phyloP scores from a whole-genome alignment of 2,888 invertebrate genomes.

The Tholera decimalis region DNA sequence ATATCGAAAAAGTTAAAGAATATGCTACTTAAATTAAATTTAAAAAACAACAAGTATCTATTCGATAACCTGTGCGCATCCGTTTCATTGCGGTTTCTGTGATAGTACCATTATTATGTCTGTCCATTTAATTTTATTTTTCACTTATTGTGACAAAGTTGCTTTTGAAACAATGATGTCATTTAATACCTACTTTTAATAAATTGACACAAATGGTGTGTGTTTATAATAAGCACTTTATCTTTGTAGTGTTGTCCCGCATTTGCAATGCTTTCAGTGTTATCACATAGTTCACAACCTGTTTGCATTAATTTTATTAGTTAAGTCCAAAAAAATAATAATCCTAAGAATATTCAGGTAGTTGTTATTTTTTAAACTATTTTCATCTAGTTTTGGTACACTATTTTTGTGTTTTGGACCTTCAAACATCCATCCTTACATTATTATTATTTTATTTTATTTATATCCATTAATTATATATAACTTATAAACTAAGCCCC shows the following conservation, averaged over 20 bases:
- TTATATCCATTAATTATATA: no score
- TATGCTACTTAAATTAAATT: no score
- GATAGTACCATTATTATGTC: background rate
- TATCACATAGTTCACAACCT: background rate
- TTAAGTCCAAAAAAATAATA: background rate
- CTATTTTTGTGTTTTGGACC: no score
- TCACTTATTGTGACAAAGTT: background rate
- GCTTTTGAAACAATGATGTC: constrained; percentile 17
- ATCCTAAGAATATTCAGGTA: no score
- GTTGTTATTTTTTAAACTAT: no score
- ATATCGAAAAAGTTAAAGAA: background rate
- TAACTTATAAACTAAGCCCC: no score
- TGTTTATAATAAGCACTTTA: constrained; percentile 13
- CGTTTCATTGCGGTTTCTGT: background rate
- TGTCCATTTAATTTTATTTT: background rate
- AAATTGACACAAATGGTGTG: constrained; percentile 8
- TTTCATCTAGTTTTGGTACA: no score
- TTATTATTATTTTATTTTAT: no score
- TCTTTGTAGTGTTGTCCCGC: background rate
- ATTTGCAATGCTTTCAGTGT: constrained; percentile 1
- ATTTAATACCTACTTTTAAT: background rate
- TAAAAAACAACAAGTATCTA: background rate
- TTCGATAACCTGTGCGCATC: constrained; percentile 9
- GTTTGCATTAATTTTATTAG: background rate
- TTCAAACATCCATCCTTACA: no score